Evolutionary conservation across 2,113 vertebrate genomes (phyloP), one percentile per base, ranked within the genome.

Genomic region (Uropsilus gracilis): DNA sequence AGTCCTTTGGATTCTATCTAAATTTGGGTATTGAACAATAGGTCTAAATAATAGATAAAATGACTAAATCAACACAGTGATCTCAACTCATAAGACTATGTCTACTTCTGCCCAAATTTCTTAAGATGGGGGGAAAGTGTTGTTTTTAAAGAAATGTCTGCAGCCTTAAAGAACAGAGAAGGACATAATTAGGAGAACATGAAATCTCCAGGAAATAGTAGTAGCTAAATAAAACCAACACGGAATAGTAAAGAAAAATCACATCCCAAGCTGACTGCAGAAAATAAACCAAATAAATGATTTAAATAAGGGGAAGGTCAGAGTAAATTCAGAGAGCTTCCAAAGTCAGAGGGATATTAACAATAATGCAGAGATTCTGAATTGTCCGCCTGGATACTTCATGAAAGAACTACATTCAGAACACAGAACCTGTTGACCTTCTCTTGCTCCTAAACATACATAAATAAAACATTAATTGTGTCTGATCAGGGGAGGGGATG

Each of bases 171-270:
- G 81, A 81, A 76, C 22, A 80, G 63, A 17, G 80, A 87, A 71
- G 5, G 24, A 6, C 30, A 57, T 22, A 30, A 30, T 26, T 71
- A 26, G 53, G 34, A 82, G 77, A 77, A 95, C 28, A 37, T 63
- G 18, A 95, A 89, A 44, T 93, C 94, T 14, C 84, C 77, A 34
- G 61, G 9, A 85, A 18, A 77, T 11, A 77, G n/a, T 94, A 76
- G n/a, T n/a, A n/a, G n/a, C n/a, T 75, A 89, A 86, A 87, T 92
- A 48, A 87, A 93, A 91, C 72, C 42, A 81, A 80, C 30, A 71
- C 66, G 63, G 57, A 69, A 90, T 24, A 66, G 30, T 57, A 1
- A 63, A 44, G 13, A 55, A 30, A 71, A 48, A 63, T n/a, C n/a
- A 84, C 5, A 50, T 63, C 37, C 34, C 26, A 93, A 91, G 63